Percentiles rank a stretch among this genome's conserved stretches.
Conservation (phyloP, 2,113 vertebrate species). For the Pteronura brasiliensis region DNA sequence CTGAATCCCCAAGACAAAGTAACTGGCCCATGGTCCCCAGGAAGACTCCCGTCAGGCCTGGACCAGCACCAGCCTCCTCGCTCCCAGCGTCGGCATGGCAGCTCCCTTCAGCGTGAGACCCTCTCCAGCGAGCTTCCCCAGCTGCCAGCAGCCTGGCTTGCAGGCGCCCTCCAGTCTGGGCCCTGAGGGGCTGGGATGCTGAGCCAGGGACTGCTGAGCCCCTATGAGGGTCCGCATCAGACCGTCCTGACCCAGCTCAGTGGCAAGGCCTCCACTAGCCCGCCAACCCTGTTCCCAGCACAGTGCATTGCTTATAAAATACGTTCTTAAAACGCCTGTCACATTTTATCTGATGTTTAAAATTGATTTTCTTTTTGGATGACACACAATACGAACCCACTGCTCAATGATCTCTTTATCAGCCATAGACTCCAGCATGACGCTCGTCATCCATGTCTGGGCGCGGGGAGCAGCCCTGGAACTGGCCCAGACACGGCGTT, state of each 20-base stretch:
- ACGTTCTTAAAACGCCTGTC: conserved; percentile 34
- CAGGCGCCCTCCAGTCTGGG: conserved; percentile 10
- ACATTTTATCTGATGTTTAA: conserved; percentile 25
- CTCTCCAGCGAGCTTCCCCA: not conserved
- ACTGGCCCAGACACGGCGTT: rapidly evolving
- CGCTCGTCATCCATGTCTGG: rapidly evolving
- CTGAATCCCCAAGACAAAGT: not conserved
- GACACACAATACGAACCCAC: not conserved
- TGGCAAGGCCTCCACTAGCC: not conserved
- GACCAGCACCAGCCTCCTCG: not conserved
- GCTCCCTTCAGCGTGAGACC: not conserved
- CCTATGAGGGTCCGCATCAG: not conserved
- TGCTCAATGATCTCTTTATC: conserved; percentile 44
- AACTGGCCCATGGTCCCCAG: not conserved
- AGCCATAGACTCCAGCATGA: not conserved
- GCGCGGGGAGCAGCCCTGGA: not conserved
- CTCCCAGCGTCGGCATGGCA: not conserved
- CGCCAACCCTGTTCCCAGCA: not conserved
- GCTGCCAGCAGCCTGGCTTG: not conserved
- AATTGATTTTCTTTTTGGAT: conserved; percentile 63
- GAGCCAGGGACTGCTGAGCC: not conserved
- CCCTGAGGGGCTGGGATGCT: not conserved
- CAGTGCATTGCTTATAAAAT: not conserved
- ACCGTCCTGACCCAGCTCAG: not conserved
- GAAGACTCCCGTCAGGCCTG: not conserved